Conservation (phyloP, 2,888 invertebrate genomes). For the Orthonychiurus folsomi region DNA sequence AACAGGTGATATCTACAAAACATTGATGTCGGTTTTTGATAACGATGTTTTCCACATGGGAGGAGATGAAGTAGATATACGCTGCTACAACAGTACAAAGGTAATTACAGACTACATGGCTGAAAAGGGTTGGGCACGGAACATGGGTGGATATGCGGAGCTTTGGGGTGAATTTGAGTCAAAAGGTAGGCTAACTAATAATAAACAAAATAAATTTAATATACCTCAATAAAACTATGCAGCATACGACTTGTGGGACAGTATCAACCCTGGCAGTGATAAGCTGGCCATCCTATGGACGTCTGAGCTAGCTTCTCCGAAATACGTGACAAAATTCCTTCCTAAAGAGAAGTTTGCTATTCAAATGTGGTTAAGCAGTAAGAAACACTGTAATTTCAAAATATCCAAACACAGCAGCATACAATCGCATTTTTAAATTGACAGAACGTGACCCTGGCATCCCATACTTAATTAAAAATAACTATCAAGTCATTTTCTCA, state of each 20-base stretch:
- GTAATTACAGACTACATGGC: slow-evolving; percentile 33
- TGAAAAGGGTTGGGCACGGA: slow-evolving; percentile 30
- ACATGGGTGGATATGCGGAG: slow-evolving; percentile 46
- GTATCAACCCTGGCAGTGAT: slow-evolving; percentile 44
- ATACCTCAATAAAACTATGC: no score
- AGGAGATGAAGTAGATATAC: slow-evolving; percentile 41
- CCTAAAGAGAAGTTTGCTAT: slow-evolving; percentile 68
- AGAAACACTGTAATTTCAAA: slow-evolving; percentile 3
- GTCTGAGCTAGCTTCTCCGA: slow-evolving; percentile 59
- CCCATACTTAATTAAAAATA: slow-evolving; percentile 57
- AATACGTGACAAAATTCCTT: slow-evolving; percentile 57
- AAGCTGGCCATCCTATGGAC: slow-evolving; percentile 68
- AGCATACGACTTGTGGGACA: slow-evolving; percentile 25
- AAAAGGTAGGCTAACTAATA: slow-evolving; percentile 41
- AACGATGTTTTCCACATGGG: slow-evolving; percentile 42
- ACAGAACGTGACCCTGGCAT: slow-evolving; percentile 23
- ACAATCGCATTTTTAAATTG: no score
- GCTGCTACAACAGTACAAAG: slow-evolving; percentile 34
- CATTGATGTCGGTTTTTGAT: slow-evolving; percentile 9
- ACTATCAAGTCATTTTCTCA: slow-evolving; percentile 68
- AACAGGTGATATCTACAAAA: slow-evolving; percentile 7
- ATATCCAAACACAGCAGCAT: no score
- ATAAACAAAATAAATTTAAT: no score
- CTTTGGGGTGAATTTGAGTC: slow-evolving; percentile 41
- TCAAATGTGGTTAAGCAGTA: slow-evolving; percentile 55